These are phyloP conservation scores for Ceuthmochares aereus DNA, from an alignment of 2,113 vertebrate species.

Conservation along the genomic window DNA sequence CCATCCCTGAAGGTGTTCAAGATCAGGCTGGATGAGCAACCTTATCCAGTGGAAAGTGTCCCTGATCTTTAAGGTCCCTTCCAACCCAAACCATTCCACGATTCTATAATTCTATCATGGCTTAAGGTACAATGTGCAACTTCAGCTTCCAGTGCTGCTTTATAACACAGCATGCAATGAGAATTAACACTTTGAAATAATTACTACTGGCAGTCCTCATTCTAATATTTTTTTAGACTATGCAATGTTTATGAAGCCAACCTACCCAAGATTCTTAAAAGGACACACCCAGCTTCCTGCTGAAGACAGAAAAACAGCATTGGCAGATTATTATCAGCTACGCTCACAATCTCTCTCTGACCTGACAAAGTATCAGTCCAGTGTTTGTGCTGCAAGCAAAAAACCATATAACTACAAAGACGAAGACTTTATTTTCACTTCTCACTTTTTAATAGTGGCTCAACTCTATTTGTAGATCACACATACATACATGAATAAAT, in stretches of 20 bases:
- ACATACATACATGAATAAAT: rapidly evolving
- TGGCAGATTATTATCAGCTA: conserved; percentile 33
- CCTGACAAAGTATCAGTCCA: conserved; percentile 1
- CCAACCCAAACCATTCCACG: too few relatives aligned
- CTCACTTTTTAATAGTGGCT: not conserved
- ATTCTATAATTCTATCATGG: not conserved
- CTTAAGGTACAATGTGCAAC: not conserved
- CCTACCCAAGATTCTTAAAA: not conserved
- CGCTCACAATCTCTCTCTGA: not conserved
- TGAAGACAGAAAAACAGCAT: conserved; percentile 13
- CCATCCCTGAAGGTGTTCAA: too few relatives aligned
- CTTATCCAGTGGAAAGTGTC: too few relatives aligned
- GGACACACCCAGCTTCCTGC: conserved; percentile 1
- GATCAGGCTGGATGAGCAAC: too few relatives aligned
- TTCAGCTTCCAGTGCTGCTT: not conserved
- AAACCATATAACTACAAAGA: not conserved
- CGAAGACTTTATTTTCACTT: not conserved
- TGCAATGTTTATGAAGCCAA: not conserved
- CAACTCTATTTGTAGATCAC: not conserved
- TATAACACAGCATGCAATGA: not conserved
- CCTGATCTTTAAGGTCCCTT: too few relatives aligned
- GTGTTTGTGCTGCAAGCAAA: not conserved
- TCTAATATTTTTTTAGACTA: not conserved
- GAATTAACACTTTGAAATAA: not conserved
- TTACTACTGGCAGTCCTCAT: not conserved